phyloP scores from a whole-genome alignment of 1,140 invertebrate species.

The Trichonephila inaurata region DNA sequence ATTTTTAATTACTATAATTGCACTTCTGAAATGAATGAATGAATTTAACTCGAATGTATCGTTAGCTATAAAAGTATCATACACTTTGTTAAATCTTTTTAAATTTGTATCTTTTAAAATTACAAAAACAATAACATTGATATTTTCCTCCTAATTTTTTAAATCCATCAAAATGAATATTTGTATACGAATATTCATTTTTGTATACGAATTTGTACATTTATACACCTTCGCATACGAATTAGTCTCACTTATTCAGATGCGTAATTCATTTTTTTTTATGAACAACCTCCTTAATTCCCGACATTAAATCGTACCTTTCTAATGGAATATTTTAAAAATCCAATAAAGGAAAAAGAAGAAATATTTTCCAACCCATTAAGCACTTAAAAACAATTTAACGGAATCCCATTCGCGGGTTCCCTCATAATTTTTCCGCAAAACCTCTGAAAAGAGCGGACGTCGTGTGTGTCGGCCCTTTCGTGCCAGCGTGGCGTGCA shows the following conservation, averaged over 20 bases:
- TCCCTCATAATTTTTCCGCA: not conserved
- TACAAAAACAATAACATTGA: no score
- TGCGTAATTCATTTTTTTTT: not conserved
- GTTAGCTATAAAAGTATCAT: no score
- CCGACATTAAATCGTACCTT: no score
- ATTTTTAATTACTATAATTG: no score
- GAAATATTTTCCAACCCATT: not conserved
- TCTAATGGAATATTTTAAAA: not conserved
- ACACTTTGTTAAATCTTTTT: no score
- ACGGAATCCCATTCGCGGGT: not conserved
- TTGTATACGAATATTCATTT: no score
- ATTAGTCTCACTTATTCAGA: not conserved
- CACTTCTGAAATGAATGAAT: no score
- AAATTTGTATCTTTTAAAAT: no score
- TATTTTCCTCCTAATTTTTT: no score
- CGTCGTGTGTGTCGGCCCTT: conserved; percentile 27
- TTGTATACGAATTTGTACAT: no score
- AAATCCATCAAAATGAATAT: no score
- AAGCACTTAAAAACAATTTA: conserved; percentile 35
- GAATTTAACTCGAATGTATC: no score
- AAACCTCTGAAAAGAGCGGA: not conserved
- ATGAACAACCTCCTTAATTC: not conserved
- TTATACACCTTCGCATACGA: not conserved
- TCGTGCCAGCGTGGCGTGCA: conserved; percentile 42
- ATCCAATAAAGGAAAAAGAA: not conserved